Percentiles rank a stretch among this genome's conserved stretches.
These are phyloP conservation scores for Montipora capricornis DNA, from an alignment of 64 coral and sea anemone genomes.

Conservation along the genomic window DNA sequence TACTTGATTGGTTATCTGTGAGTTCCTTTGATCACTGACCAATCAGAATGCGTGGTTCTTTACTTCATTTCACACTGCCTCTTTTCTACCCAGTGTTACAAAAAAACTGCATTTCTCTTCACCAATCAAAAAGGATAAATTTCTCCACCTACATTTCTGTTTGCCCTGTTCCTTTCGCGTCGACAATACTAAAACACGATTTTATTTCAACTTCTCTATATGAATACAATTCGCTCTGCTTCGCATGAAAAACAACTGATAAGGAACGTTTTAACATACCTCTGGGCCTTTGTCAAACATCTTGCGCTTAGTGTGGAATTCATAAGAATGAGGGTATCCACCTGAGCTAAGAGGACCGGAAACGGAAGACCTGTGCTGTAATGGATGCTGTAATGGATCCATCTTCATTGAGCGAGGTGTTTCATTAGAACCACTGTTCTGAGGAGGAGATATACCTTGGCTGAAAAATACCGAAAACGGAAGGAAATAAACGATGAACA, in stretches of 20 bases:
- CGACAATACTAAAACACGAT: no score
- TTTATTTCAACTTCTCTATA: no score
- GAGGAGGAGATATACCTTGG: conserved; percentile 19
- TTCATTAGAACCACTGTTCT: conserved; percentile 2
- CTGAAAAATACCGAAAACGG: background rate
- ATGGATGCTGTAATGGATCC: background rate
- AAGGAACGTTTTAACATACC: conserved; percentile 38
- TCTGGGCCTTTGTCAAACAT: conserved; percentile 97
- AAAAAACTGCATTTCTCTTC: no score
- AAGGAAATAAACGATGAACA: background rate
- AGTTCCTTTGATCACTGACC: no score
- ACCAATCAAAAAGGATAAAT: no score
- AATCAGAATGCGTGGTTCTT: no score
- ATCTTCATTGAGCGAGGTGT: conserved; percentile 12
- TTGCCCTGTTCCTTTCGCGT: no score
- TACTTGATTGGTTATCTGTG: no score
- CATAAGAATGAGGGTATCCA: conserved; percentile 85
- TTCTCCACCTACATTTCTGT: no score
- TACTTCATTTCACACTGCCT: no score
- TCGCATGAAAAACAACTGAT: background rate
- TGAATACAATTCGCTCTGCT: no score
- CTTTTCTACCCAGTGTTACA: no score
- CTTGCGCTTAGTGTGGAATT: conserved; percentile 90
- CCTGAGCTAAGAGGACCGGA: background rate
- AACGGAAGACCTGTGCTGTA: background rate